Evolutionary conservation across 2,888 invertebrate species (phyloP), one percentile per base, ranked within the genome.

Genomic region (Coleophora deauratella): DNA sequence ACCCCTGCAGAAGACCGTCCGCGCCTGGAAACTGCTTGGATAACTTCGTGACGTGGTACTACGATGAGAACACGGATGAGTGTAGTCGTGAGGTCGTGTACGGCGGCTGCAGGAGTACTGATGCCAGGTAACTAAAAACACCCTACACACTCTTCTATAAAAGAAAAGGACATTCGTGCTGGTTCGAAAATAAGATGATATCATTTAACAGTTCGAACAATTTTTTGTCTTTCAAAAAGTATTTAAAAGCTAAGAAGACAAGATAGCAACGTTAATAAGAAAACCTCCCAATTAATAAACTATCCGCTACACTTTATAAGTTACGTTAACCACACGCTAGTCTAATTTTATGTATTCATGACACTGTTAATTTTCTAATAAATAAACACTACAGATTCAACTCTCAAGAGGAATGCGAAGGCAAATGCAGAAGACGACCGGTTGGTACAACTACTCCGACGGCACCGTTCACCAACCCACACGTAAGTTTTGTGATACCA

Each of bases 71-170:
- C 0, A 50, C 56, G 0, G 62, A 68, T 43, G 50, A 85, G 30
- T 98, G 98, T 35, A 28, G 14, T 70, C 82, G 88, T 40, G 91
- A 91, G 60, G 98, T 97, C 79, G 91, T 93, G 55, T 97, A 92
- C 67, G 95, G 96, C 31, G 97, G 98, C 37, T 98, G 98, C 66
- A 93, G 91, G 27, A 98, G 97, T 27, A 99, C 98, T 64, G 89
- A 88, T 1, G 98, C 97, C 74, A 95, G 95, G 76, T 98, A 93
- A 74, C 38, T 9, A 21, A 13, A 14, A n/a, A 35, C 21, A 12
- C 28, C 9, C n/a, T 31, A n/a, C n/a, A n/a, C n/a, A n/a, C n/a
- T n/a, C n/a, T n/a, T n/a, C n/a, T n/a, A n/a, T n/a, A n/a, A n/a
- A n/a, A n/a, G n/a, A n/a, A n/a, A n/a, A n/a, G n/a, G n/a, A n/a